A percentile compares a stretch with the other conserved stretches of the same genome.
Conservation (phyloP, 1,140 invertebrate genomes). For the Tetramorium simillimum region DNA sequence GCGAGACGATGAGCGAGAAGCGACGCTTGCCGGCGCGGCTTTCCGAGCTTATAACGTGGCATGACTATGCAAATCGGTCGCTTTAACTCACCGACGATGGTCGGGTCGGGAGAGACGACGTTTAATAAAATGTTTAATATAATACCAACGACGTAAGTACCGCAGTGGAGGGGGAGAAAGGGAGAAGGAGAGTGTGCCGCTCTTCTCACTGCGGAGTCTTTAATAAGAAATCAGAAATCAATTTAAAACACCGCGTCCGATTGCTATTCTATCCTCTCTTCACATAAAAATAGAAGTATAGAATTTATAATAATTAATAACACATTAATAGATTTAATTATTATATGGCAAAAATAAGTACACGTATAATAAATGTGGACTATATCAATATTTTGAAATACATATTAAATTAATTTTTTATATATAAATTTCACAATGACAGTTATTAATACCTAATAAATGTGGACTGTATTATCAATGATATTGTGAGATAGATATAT, state of each 20-base stretch:
- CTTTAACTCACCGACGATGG: conserved; percentile 42
- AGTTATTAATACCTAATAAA: background rate
- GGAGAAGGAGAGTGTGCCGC: background rate
- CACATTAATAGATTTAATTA: background rate
- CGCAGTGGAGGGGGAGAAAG: background rate
- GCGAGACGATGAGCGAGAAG: conserved; percentile 34
- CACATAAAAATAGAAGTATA: background rate
- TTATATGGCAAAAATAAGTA: background rate
- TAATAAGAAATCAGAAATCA: conserved; percentile 48
- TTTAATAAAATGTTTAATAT: conserved; percentile 64
- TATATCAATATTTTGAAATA: background rate
- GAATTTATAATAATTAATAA: conserved; percentile 9
- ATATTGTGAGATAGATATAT: background rate
- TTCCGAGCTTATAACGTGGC: conserved; percentile 48
- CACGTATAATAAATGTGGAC: background rate
- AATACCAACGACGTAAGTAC: conserved; percentile 21
- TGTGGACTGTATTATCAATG: background rate
- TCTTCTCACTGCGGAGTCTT: background rate
- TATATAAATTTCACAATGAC: no score
- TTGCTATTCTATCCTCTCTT: background rate
- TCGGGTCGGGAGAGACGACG: conserved; percentile 19
- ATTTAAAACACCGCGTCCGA: conserved; percentile 1
- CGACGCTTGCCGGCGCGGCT: conserved; percentile 47
- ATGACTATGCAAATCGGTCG: conserved; percentile 57
- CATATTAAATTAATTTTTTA: background rate